Conservation (phyloP, 1,140 invertebrate genomes). For the Thaumetopoea pityocampa region DNA sequence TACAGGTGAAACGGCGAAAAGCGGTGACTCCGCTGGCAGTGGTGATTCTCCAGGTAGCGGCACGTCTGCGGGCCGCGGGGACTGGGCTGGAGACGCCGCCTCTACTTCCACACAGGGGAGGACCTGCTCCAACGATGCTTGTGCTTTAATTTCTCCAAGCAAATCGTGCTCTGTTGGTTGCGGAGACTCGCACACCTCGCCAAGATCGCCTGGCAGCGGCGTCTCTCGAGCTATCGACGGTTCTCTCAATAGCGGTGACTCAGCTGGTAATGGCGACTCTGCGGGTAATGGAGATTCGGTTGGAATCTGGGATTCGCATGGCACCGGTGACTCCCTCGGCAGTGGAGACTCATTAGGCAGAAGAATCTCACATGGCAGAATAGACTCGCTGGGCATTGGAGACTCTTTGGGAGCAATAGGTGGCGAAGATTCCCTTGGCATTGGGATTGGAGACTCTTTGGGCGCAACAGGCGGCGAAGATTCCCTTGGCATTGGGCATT, state of each 20-base stretch:
- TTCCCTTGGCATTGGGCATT: too few species aligned
- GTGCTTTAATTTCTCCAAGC: background rate
- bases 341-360: slow-evolving; percentile 36
- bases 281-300: slow-evolving; percentile 16
- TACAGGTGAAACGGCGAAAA: too few species aligned
- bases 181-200: background rate
- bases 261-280: slow-evolving; percentile 12
- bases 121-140: background rate
- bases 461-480: too few species aligned
- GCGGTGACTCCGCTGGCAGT: slow-evolving; percentile 13
- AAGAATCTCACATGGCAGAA: slow-evolving; percentile 16
- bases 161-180: background rate
- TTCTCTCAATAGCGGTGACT: slow-evolving; percentile 17
- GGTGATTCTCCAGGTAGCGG: slow-evolving; percentile 28
- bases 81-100: background rate
- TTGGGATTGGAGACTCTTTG: too few species aligned
- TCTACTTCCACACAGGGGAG: slow-evolving; percentile 7
- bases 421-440: too few species aligned
- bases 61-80: slow-evolving; percentile 22
- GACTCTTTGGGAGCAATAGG: slow-evolving; percentile 10
- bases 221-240: slow-evolving; percentile 12
- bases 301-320: slow-evolving; percentile 17
- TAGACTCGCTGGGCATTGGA: slow-evolving; percentile 16
- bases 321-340: slow-evolving; percentile 21
- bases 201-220: slow-evolving; percentile 14